A percentile compares a stretch with the other conserved stretches of the same genome.
Conservation (phyloP, 2,888 invertebrate genomes). For the Omphaloscelis lunosa region DNA sequence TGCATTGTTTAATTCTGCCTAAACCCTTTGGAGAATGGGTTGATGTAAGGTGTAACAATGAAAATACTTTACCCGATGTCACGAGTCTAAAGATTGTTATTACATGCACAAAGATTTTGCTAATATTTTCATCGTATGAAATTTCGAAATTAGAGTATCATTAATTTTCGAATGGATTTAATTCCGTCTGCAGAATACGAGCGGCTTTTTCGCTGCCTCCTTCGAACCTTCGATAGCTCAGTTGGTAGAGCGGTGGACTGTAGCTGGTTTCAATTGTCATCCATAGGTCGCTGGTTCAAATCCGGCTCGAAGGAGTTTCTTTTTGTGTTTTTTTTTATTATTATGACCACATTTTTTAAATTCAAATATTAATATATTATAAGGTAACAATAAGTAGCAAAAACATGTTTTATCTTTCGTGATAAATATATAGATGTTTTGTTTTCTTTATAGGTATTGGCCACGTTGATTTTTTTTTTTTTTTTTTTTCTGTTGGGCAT, state of each 20-base stretch:
- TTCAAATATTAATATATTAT: too few relatives aligned
- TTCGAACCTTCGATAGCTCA: slow-evolving; percentile 89
- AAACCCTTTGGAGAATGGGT: background rate
- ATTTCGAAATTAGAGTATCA: background rate
- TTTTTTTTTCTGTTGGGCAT: too few relatives aligned
- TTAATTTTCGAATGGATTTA: background rate
- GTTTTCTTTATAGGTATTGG: too few relatives aligned
- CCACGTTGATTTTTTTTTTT: too few relatives aligned
- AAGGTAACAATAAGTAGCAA: too few relatives aligned
- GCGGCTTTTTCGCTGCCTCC: fast-evolving
- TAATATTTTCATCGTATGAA: background rate
- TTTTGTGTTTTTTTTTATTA: slow-evolving; percentile 46
- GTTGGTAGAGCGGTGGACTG: slow-evolving; percentile 91
- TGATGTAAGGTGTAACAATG: background rate
- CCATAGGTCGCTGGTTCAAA: slow-evolving; percentile 92
- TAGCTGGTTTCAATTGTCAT: slow-evolving; percentile 79
- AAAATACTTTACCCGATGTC: background rate
- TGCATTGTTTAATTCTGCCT: background rate
- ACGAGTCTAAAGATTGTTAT: background rate
- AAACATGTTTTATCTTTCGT: background rate
- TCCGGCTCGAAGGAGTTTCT: slow-evolving; percentile 90
- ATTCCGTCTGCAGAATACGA: background rate
- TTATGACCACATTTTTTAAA: fast-evolving
- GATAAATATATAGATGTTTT: background rate
- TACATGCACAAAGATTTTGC: background rate